Conservation (phyloP, 2,797 vertebrate species). For the Rhynchotus rufescens region DNA sequence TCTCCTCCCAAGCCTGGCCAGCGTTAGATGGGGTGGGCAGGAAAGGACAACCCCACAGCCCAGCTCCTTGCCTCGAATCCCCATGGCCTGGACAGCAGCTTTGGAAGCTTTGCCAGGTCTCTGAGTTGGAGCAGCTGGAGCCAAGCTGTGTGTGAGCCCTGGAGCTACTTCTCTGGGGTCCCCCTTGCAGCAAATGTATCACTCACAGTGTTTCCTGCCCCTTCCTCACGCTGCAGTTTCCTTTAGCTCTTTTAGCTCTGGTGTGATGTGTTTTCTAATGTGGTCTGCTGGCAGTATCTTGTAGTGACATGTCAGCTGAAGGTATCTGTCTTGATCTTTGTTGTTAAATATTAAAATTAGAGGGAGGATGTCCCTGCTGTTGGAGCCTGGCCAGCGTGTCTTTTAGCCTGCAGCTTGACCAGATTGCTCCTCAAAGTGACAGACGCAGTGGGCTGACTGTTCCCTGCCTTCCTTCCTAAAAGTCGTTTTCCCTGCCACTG, state of each 20-base stretch:
- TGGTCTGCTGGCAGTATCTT: constrained; percentile 13
- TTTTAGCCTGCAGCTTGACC: constrained; percentile 57
- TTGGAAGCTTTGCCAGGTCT: background rate
- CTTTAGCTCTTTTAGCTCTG: background rate
- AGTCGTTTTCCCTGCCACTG: constrained; percentile 7
- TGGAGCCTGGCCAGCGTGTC: constrained; percentile 24
- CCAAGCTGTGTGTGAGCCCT: background rate
- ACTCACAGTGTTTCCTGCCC: background rate
- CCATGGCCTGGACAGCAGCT: background rate
- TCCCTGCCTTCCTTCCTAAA: background rate
- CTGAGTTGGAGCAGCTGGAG: background rate
- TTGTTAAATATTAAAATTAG: constrained; percentile 44
- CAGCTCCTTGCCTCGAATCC: background rate
- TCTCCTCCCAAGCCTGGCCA: background rate
- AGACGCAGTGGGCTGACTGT: constrained; percentile 20
- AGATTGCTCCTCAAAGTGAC: constrained; percentile 48
- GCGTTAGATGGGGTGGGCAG: background rate
- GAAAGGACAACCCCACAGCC: background rate
- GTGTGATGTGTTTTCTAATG: background rate
- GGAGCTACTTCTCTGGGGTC: background rate
- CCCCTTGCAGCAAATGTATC: background rate
- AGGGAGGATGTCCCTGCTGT: background rate
- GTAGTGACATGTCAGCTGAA: background rate
- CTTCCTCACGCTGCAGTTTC: background rate
- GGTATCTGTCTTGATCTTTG: background rate